phyloP scores from a whole-genome alignment of 2,113 vertebrate genomes.

The Otus sunia region DNA sequence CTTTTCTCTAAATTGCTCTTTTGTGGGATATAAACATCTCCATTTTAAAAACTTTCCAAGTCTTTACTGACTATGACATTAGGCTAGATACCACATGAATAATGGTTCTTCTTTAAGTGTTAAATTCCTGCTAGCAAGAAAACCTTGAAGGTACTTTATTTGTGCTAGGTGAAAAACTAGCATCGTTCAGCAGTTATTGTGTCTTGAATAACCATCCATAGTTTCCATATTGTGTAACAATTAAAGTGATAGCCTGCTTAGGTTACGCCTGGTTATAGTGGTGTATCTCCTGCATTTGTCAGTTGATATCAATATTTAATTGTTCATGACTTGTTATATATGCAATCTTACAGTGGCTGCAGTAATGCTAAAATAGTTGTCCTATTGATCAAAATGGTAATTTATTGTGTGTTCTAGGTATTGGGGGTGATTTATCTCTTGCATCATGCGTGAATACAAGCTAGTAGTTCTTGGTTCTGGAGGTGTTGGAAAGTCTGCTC shows the following conservation, averaged over 20 bases:
- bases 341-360: neutral
- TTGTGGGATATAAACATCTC: neutral
- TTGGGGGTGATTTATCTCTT: conserved; percentile 64
- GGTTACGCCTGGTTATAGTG: neutral
- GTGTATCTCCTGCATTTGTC: neutral
- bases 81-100: neutral
- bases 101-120: neutral
- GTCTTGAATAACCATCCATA: neutral
- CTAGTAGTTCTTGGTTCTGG: conserved; percentile 90
- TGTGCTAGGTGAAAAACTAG: neutral
- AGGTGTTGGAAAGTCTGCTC: conserved; percentile 90
- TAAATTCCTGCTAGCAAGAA: neutral
- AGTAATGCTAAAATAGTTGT: neutral
- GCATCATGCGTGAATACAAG: conserved; percentile 93
- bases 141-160: neutral
- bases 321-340: neutral
- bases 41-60: neutral
- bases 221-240: neutral
- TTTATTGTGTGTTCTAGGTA: conserved; percentile 64
- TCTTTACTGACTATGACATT: neutral
- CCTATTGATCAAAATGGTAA: neutral
- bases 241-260: neutral
- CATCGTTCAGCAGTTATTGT: neutral
- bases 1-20: neutral
- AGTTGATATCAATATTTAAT: neutral